These are phyloP conservation scores for Leucophenga montana DNA, from an alignment of 2,888 invertebrate genomes.

Conservation along the genomic window DNA sequence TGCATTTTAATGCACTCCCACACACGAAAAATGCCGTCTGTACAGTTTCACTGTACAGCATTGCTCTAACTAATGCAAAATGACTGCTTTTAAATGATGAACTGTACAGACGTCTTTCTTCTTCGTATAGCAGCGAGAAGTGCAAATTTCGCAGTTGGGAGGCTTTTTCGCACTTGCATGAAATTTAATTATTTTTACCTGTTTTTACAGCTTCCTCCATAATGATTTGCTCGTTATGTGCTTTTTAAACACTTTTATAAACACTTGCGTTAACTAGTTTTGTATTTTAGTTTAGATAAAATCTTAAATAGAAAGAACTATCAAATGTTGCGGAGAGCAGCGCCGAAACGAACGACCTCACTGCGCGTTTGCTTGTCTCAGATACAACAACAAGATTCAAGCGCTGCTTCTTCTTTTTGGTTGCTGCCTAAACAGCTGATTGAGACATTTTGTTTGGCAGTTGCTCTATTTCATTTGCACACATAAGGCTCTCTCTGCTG, in stretches of 20 bases:
- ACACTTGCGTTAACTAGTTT: slow-evolving; percentile 23
- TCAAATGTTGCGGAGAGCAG: background rate
- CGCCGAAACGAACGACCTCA: background rate
- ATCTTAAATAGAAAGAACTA: background rate
- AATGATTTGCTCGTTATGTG: slow-evolving; percentile 39
- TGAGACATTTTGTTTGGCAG: too few species aligned
- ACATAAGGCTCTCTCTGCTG: background rate
- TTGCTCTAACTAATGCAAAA: too few species aligned
- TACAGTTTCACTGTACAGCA: too few species aligned
- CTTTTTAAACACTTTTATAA: slow-evolving; percentile 41
- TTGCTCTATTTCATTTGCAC: background rate
- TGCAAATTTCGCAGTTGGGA: slow-evolving; percentile 29
- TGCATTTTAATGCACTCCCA: too few species aligned
- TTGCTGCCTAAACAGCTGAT: slow-evolving; percentile 23
- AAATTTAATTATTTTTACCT: slow-evolving; percentile 56
- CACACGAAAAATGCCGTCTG: too few species aligned
- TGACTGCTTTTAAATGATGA: too few species aligned
- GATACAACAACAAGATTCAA: slow-evolving; percentile 7
- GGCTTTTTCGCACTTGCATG: slow-evolving; percentile 47
- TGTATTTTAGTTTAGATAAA: slow-evolving; percentile 1
- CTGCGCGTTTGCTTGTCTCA: slow-evolving; percentile 6
- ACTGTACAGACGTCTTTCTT: too few species aligned
- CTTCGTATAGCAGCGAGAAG: too few species aligned
- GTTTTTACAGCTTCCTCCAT: slow-evolving; percentile 63
- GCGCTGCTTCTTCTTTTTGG: background rate